phyloP scores from a whole-genome alignment of 1,140 invertebrate species.

The Stegodyphus mimosarum region DNA sequence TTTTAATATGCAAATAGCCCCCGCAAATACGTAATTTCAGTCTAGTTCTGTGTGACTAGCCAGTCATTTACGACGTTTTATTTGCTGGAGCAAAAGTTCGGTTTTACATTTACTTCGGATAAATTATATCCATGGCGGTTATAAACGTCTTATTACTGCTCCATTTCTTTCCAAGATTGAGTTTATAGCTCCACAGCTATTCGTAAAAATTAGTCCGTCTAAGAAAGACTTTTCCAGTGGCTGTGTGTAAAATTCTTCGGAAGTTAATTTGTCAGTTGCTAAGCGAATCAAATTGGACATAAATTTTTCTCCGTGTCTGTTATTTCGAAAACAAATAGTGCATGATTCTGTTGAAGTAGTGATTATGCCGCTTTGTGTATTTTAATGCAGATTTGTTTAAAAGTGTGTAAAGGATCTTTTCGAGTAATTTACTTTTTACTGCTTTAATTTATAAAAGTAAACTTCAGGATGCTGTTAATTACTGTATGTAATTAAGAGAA shows the following conservation, averaged over 20 bases:
- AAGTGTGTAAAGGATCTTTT: too few species aligned
- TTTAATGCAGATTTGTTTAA: too few species aligned
- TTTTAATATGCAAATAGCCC: constrained; percentile 35
- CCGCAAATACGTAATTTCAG: constrained; percentile 26
- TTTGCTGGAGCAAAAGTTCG: not conserved
- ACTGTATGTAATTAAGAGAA: too few species aligned
- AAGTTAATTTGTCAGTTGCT: constrained; percentile 33
- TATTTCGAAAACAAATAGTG: too few species aligned
- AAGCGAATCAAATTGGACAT: not conserved
- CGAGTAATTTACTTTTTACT: too few species aligned
- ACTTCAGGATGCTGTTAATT: too few species aligned
- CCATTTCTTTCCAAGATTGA: constrained; percentile 41
- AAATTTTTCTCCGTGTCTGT: too few species aligned
- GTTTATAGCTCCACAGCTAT: constrained; percentile 18
- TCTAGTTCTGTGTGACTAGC: not conserved
- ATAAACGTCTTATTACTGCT: constrained; percentile 43
- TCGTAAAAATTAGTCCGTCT: constrained; percentile 42
- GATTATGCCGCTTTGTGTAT: too few species aligned
- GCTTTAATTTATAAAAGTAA: too few species aligned
- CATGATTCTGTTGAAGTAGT: too few species aligned
- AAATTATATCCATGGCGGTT: not conserved
- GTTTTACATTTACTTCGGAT: not conserved
- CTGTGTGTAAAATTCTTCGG: not conserved
- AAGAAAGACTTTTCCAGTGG: constrained; percentile 9
- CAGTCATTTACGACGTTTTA: constrained; percentile 44